Percentiles rank a stretch among this genome's conserved stretches.
Evolutionary conservation across 2,888 invertebrate genomes (phyloP).

Genomic region (Myathropa florea): DNA sequence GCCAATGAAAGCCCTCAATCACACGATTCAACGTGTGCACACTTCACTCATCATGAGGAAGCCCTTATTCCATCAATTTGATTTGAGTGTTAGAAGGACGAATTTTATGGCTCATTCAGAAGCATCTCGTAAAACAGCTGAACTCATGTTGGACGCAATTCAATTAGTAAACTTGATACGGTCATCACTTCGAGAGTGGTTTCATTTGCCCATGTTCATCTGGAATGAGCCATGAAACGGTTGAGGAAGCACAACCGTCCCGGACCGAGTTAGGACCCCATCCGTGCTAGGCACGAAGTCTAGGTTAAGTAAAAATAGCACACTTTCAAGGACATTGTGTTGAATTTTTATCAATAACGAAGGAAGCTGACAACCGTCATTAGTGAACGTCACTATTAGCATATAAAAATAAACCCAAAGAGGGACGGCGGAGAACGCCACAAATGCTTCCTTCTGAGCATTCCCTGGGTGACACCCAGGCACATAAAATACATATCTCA

Average conservation of each 20-base stretch:
- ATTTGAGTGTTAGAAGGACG: neutral
- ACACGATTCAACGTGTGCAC: neutral
- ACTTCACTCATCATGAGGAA: neutral
- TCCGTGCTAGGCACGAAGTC: slow-evolving; percentile 10
- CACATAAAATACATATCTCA: neutral
- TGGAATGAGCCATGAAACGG: slow-evolving; percentile 4
- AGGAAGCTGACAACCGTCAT: slow-evolving; percentile 51
- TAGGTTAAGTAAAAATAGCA: slow-evolving; percentile 37
- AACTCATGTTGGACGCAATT: neutral
- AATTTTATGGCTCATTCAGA: neutral
- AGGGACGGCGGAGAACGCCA: slow-evolving; percentile 9
- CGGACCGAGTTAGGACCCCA: neutral
- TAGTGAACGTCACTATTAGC: slow-evolving; percentile 34
- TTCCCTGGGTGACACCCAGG: neutral
- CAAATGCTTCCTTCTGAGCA: slow-evolving; percentile 16
- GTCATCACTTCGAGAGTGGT: neutral
- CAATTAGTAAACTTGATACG: neutral
- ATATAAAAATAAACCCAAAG: slow-evolving; percentile 33
- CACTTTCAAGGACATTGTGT: slow-evolving; percentile 28
- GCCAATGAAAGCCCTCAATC: neutral
- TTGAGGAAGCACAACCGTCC: slow-evolving; percentile 18
- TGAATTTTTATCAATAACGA: slow-evolving; percentile 40
- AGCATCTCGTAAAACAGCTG: neutral
- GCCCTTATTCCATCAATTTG: neutral
- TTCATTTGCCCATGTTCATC: neutral